A percentile compares a stretch with the other conserved stretches of the same genome.
Evolutionary conservation across 2,797 vertebrate species (phyloP).

Genomic region (Coccyzus lansbergi): DNA sequence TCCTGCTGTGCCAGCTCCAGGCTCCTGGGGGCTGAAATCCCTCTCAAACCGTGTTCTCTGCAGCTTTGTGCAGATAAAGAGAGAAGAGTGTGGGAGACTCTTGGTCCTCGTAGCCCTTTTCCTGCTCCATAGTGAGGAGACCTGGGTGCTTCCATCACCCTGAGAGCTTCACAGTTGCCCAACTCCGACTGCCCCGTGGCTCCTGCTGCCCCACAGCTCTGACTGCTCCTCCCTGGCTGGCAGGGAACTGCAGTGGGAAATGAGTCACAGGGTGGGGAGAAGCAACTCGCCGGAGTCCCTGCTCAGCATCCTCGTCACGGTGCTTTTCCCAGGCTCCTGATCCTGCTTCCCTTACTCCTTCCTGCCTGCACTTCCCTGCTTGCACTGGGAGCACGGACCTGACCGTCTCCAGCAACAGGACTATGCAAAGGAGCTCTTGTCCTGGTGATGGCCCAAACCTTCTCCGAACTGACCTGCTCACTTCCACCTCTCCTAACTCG

Average conservation of each 20-base stretch:
- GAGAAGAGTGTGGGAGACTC: fast-evolving
- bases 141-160: background rate
- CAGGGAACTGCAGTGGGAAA: background rate
- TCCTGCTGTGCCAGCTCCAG: background rate
- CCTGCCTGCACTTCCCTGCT: background rate
- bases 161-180: background rate
- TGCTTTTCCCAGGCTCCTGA: background rate
- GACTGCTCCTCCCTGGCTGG: background rate
- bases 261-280: conserved; percentile 36
- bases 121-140: background rate
- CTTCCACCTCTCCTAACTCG: background rate
- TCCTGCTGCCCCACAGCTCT: background rate
- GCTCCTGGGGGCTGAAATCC: fast-evolving
- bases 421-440: background rate
- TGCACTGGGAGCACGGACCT: fast-evolving
- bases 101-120: fast-evolving
- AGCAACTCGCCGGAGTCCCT: background rate
- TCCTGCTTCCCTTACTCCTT: background rate
- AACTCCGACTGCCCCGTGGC: background rate
- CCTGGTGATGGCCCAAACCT: fast-evolving
- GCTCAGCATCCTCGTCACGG: background rate
- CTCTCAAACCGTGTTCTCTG: fast-evolving
- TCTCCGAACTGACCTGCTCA: fast-evolving
- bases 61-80: background rate
- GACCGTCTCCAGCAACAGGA: background rate